Percentiles rank a stretch among this genome's conserved stretches.
Conservation (phyloP, 2,113 vertebrate genomes). For the Genyomyrus donnyi region DNA sequence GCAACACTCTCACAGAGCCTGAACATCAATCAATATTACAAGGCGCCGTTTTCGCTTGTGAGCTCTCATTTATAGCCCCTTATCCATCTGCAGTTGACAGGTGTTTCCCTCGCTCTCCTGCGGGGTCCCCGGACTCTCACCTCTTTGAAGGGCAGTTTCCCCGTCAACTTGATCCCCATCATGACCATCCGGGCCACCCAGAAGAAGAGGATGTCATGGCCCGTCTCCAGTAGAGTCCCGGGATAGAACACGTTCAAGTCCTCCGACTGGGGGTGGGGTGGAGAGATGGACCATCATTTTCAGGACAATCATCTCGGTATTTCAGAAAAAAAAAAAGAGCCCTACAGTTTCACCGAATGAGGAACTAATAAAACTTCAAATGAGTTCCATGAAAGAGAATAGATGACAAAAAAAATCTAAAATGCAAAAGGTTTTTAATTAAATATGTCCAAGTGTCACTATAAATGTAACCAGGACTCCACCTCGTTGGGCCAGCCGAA, state of each 20-base stretch:
- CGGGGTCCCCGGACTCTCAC: conserved; percentile 37
- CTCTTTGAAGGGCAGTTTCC: conserved; percentile 78
- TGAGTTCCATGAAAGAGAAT: neutral
- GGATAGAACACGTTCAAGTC: conserved; percentile 79
- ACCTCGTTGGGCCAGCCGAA: conserved; percentile 83
- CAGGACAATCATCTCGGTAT: neutral
- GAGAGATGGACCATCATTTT: neutral
- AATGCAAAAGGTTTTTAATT: neutral
- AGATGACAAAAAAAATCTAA: neutral
- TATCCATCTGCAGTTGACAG: neutral
- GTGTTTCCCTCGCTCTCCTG: neutral
- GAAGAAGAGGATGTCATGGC: conserved; percentile 84
- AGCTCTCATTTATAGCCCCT: neutral
- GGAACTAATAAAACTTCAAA: neutral
- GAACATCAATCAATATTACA: neutral
- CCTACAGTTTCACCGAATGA: neutral
- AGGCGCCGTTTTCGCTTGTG: neutral
- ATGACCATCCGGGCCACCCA: conserved; percentile 92
- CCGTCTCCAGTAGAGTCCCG: conserved; percentile 75
- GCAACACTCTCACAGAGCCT: neutral
- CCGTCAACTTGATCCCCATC: conserved; percentile 79
- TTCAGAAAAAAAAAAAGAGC: neutral
- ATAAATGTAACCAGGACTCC: conserved; percentile 22
- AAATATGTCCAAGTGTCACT: neutral
- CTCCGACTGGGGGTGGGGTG: conserved; percentile 47